Evolutionary conservation across 2,888 invertebrate species (phyloP).

Genomic region (Electrophaes corylata): DNA sequence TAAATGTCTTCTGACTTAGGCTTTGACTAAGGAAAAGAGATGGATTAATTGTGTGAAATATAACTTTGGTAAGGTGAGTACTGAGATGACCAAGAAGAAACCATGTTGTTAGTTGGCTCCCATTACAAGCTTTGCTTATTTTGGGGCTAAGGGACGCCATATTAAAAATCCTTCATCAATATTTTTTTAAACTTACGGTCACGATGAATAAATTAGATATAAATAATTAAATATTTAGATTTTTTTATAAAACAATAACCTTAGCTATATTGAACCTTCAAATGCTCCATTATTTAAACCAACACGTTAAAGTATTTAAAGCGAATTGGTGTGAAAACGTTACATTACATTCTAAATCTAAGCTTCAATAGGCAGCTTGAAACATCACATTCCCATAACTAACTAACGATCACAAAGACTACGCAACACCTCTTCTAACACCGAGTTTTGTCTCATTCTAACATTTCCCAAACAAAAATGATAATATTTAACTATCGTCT

Average conservation of each 20-base stretch:
- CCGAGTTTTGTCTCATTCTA: conserved; percentile 20
- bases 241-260: neutral
- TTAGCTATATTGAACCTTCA: neutral
- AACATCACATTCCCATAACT: conserved; percentile 54
- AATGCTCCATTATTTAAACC: conserved; percentile 22
- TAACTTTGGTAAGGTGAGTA: too few relatives aligned
- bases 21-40: too few relatives aligned
- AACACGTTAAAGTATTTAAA: conserved; percentile 1
- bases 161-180: too few relatives aligned
- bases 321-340: conserved; percentile 18
- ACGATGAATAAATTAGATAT: too few relatives aligned
- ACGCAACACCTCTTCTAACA: conserved; percentile 43
- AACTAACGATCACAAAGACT: conserved; percentile 51
- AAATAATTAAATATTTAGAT: neutral
- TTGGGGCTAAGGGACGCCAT: too few relatives aligned
- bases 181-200: neutral
- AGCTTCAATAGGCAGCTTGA: conserved; percentile 54
- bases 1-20: too few relatives aligned
- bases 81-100: too few relatives aligned
- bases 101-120: too few relatives aligned
- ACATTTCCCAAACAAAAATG: neutral
- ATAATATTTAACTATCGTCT: neutral
- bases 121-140: too few relatives aligned
- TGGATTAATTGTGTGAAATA: too few relatives aligned
- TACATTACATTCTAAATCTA: conserved; percentile 34